phyloP scores from a whole-genome alignment of 2,113 vertebrate species.

The Channa maculata region DNA sequence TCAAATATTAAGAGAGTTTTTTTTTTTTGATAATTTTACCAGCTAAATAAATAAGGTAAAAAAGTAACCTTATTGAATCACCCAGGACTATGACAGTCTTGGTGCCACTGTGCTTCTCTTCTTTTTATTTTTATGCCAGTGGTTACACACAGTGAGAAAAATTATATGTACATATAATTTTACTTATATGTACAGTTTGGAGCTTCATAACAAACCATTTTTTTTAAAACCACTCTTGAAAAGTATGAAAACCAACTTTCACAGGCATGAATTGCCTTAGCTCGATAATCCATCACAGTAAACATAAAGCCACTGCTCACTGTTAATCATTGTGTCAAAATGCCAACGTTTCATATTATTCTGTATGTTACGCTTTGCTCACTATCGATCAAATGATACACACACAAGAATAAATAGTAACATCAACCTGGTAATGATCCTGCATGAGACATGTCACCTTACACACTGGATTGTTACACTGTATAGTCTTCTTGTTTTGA shows the following conservation, averaged over 20 bases:
- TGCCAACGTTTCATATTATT: not conserved
- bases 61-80: not conserved
- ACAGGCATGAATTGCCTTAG: not conserved
- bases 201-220: too few relatives aligned
- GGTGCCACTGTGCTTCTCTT: not conserved
- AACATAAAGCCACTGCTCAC: not conserved
- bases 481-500: too few relatives aligned
- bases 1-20: conserved; percentile 27
- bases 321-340: conserved; percentile 15
- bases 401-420: too few relatives aligned
- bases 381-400: not conserved
- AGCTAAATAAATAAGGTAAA: not conserved
- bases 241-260: not conserved
- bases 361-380: conserved; percentile 1
- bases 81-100: not conserved
- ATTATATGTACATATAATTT: too few relatives aligned
- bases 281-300: conserved; percentile 17
- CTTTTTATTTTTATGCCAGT: not conserved
- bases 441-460: too few relatives aligned
- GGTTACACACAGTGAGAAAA: too few relatives aligned
- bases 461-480: too few relatives aligned
- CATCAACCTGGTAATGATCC: too few relatives aligned
- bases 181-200: too few relatives aligned
- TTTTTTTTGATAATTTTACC: conserved; percentile 25
- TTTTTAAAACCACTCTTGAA: too few relatives aligned